Evolutionary conservation across 2,888 invertebrate species (phyloP), one percentile per base, ranked within the genome.

Genomic region (Mycalesis mineus): DNA sequence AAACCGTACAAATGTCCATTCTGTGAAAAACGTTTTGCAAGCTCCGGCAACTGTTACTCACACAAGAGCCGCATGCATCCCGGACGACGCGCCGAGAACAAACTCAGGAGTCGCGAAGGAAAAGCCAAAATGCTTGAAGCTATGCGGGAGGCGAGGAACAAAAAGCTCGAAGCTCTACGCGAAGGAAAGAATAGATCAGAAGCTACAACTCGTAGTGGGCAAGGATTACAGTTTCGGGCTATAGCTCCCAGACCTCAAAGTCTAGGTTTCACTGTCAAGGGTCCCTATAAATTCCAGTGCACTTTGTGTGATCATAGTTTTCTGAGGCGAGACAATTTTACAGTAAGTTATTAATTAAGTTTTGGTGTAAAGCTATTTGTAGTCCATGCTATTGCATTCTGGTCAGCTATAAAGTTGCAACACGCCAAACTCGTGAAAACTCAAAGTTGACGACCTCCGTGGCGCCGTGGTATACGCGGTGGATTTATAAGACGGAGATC

Each of bases 1-100:
- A 90, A 92, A 69, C 94, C 94, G 22, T 94, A 94, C 77, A 91
- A 93, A 78, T 94, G 94, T 75, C 94, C 93, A 31, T 93, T 93
- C 71, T 94, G 94, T 78, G 93, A 94, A 0, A 93, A 93, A 78
- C 88, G 92, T 55, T 93, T 94, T 74, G 93, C 94, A 42, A 93
- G 93, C 76, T 93, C 94, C 28, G 94, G 94, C 9, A 94, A 94
- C 70, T 94, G 94, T 73, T 94, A 94, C 73, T 93, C 94, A 0
- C 94, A 94, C 72, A 90, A 93, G 65, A 94, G 91, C 73, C 85
- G 94, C 51, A 93, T 94, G 93, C 94, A 94, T 73, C 92, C 94
- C 0, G 87, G 91, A 40, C 91, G 91, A 71, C 68, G 65, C 3
- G 61, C 70, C 3, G 22, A 22, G 22, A 22, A 5, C 22, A 22